Evolutionary conservation across 2,888 invertebrate genomes (phyloP), one percentile per base, ranked within the genome.

Genomic region (Tenodera sinensis): DNA sequence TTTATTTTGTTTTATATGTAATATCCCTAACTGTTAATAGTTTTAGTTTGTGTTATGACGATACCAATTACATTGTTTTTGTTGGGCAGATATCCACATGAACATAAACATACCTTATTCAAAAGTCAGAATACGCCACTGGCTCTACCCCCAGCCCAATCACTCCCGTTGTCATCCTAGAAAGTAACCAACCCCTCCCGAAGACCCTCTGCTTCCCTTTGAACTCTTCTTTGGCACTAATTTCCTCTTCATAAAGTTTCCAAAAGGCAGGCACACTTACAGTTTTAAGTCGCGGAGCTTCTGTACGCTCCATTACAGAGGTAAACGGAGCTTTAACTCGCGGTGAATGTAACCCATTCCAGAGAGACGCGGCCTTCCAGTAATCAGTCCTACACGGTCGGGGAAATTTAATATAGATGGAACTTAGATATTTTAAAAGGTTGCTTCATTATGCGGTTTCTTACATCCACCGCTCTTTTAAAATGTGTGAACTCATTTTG

Each of bases 171-270:
- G 54, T 71, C 54, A 71, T 71, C 54, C 54, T 20, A 71, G 54
- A 71, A 71, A 71, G 20, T 71, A 71, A 71, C 20, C 20, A 20
- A 71, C 54, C 54, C 54, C 54, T 71, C 54, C 54, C 54, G 25
- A 25, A 71, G 54, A 14, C 14, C 54, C 20, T 86, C 86, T 25
- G 30, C 27, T 3, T 28, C 25, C 84, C 84, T 34, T 30, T 30
- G 27, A 85, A 27, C 47, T 83, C 87, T 83, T n/a, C 87, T 28
- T 71, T 83, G 87, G 87, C 82, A 87, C 87, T 87, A 87, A 87
- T 87, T 87, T 87, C 87, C 87, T 87, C 87, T 87, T 87, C 87
- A 87, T 87, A 87, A 87, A 87, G 82, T 47, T 85, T 25, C 85
- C 47, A 85, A 84, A 84, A 84, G 84, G 34, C 84, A 30, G n/a